Evolutionary conservation across 2,797 vertebrate species (phyloP), one percentile per base, ranked within the genome.

Genomic region (Lemur catta): DNA sequence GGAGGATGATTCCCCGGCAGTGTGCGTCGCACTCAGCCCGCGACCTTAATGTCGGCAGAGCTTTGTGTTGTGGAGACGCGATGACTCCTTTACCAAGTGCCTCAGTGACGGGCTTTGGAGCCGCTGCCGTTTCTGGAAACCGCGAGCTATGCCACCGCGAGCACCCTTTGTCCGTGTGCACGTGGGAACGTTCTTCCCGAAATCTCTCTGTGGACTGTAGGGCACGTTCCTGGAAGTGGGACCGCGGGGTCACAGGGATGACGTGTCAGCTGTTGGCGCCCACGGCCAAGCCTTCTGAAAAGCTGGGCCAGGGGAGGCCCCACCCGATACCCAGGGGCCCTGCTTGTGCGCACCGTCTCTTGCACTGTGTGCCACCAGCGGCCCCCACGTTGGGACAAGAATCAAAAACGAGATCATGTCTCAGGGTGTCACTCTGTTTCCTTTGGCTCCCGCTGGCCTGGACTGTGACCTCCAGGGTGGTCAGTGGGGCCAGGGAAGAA

Each of bases 61-160:
- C 14, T 30, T 30, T 33, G 30, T 6, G 6, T 14, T 4, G 5
- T 14, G 28, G 59, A 26, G 59, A 63, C 6, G 14, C 5, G 28
- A 61, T 24, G 75, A 26, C 2, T 48, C 43, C 12, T 35, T 48
- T 4, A 41, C 10, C 52, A 1, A 48, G 33, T 4, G 15, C n/a
- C 26, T 30, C 8, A 2, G 1, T 5, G 33, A 50, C 0, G 33
- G 28, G 10, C 52, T n/a, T 7, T 6, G 13, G 41, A n/a, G n/a
- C 24, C 1, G 0, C 6, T 5, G 28, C 17, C 0, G 0, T 33
- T 59, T 50, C 79, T 30, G 15, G 33, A 72, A 13, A 0, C 28
- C 20, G 4, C 7, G 4, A 3, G 22, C 41, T 59, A n/a, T 38
- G 50, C 50, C 1, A 0, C 61, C 4, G 9, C 1, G 6, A n/a